Percentiles rank a stretch among this genome's conserved stretches.
These are phyloP conservation scores for Rhinella marina DNA, from an alignment of 2,797 vertebrate species.

Conservation along the genomic window DNA sequence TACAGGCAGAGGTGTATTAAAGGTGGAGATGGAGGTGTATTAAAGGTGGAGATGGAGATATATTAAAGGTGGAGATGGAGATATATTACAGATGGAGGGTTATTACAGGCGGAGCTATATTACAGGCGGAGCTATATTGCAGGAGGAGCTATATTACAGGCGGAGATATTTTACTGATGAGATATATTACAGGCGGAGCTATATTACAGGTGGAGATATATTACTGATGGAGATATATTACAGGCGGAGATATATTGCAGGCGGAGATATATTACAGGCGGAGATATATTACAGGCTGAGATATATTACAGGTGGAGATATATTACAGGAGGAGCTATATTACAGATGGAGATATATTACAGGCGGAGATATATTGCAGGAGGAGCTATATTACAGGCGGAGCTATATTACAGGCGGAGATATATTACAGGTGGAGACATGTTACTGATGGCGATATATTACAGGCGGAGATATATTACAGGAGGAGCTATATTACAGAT, in stretches of 20 bases:
- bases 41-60: not conserved
- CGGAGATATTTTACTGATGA: not conserved
- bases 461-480: too few relatives aligned
- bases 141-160: too few relatives aligned
- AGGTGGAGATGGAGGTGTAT: not conserved
- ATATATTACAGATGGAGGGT: not conserved
- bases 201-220: not conserved
- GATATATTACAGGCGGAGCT: not conserved
- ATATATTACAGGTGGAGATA: not conserved
- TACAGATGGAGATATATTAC: slow-evolving; percentile 47
- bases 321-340: not conserved
- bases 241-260: not conserved
- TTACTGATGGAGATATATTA: not conserved
- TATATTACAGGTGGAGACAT: too few relatives aligned
- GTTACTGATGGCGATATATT: too few relatives aligned
- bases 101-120: not conserved
- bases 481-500: too few relatives aligned
- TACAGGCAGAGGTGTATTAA: not conserved
- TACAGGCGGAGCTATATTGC: not conserved
- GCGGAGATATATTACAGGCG: not conserved
- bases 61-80: not conserved
- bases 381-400: too few relatives aligned
- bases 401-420: slow-evolving; percentile 1
- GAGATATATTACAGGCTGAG: not conserved
- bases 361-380: slow-evolving; percentile 46